Conservation (phyloP, 2,797 vertebrate genomes). For the Chaenodraco wilsoni region DNA sequence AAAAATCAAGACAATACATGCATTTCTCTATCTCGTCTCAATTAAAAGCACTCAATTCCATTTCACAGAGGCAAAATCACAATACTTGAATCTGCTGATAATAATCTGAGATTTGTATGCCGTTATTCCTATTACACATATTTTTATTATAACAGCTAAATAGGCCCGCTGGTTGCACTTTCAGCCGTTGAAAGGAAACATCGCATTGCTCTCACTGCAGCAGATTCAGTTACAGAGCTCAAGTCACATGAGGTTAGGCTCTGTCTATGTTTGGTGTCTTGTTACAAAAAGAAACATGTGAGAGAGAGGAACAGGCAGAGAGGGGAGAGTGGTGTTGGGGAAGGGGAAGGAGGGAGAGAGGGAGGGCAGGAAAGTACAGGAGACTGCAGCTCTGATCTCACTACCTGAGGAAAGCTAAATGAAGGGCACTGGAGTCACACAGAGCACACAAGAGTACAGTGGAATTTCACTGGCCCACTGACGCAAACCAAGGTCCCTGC, state of each 20-base stretch:
- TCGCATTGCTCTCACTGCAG: conserved; percentile 33
- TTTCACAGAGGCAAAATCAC: not conserved
- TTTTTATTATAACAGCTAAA: not conserved
- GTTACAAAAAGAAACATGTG: conserved; percentile 71
- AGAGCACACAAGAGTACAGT: conserved; percentile 36
- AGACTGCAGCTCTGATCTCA: conserved; percentile 52
- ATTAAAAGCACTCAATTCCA: not conserved
- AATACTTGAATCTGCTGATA: not conserved
- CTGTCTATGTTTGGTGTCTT: conserved; percentile 73
- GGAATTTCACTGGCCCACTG: conserved; percentile 44
- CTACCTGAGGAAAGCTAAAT: conserved; percentile 71
- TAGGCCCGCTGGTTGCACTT: not conserved
- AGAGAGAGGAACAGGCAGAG: conserved; percentile 16
- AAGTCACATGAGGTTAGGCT: conserved; percentile 40
- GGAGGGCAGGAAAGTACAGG: conserved; percentile 38
- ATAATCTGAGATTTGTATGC: not conserved
- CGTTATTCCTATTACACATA: not conserved
- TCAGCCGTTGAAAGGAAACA: conserved; percentile 27
- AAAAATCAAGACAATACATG: not conserved
- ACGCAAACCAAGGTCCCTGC: conserved; percentile 47
- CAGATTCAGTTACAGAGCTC: conserved; percentile 33
- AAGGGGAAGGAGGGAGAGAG: conserved; percentile 11
- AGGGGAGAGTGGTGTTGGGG: conserved; percentile 14
- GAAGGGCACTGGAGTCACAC: conserved; percentile 76
- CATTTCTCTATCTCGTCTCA: not conserved